A percentile compares a stretch with the other conserved stretches of the same genome.
Conservation (phyloP, 2,797 vertebrate genomes). For the Rhadinocentrus ornatus region DNA sequence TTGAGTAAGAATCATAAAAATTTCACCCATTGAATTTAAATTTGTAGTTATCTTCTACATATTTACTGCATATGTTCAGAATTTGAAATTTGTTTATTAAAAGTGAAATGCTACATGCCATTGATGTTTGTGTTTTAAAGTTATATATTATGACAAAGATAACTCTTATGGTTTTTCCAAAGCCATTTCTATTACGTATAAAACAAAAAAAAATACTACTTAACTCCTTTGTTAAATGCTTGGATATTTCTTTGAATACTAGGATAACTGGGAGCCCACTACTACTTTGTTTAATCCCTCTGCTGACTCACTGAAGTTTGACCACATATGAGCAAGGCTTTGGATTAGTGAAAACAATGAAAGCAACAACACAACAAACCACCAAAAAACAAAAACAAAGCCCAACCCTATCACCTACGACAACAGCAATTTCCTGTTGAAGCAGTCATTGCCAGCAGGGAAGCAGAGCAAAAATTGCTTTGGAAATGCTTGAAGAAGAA, state of each 20-base stretch:
- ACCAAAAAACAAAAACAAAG: too few species aligned
- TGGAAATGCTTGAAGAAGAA: background rate
- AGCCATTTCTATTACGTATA: background rate
- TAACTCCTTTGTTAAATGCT: too few species aligned
- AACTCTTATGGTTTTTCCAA: background rate
- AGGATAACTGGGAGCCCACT: background rate
- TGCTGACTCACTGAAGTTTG: background rate
- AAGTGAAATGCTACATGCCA: background rate
- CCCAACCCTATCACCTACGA: too few species aligned
- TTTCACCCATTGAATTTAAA: background rate
- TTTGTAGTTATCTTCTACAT: background rate
- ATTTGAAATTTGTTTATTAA: background rate
- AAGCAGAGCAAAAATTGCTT: background rate
- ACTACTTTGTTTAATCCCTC: background rate
- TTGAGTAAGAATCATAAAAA: background rate
- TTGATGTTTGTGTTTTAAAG: background rate
- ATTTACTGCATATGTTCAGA: background rate
- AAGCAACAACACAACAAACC: too few species aligned
- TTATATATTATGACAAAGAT: background rate
- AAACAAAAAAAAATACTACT: too few species aligned
- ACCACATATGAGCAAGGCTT: background rate
- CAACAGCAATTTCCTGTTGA: background rate
- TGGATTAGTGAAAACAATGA: too few species aligned
- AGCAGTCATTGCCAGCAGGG: background rate
- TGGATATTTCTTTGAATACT: background rate